phyloP scores from a whole-genome alignment of 2,797 vertebrate species.

The Brotula barbata region DNA sequence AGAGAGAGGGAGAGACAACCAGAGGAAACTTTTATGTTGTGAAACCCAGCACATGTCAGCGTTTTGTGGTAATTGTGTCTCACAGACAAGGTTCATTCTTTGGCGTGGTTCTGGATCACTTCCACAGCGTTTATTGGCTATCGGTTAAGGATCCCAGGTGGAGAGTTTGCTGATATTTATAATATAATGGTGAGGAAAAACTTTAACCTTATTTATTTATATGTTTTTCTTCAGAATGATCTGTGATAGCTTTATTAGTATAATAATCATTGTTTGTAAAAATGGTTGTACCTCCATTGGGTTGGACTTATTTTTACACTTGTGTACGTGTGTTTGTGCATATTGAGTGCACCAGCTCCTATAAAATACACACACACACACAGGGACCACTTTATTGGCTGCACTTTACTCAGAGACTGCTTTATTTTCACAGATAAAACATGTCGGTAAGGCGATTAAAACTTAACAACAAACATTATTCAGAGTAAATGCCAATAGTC shows the following conservation, averaged over 20 bases:
- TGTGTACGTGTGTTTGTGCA: neutral
- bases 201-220: neutral
- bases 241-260: neutral
- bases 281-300: too few relatives aligned
- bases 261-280: neutral
- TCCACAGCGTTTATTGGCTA: neutral
- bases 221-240: neutral
- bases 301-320: neutral
- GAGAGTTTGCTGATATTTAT: neutral
- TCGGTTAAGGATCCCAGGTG: neutral
- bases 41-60: conserved; percentile 11
- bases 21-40: conserved; percentile 16
- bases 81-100: neutral
- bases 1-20: conserved; percentile 4
- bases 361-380: conserved; percentile 5
- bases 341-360: neutral
- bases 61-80: neutral
- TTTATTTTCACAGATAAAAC: conserved; percentile 11
- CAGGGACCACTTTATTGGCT: conserved; percentile 8
- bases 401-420: neutral
- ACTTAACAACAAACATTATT: conserved; percentile 11
- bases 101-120: neutral
- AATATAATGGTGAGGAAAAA: neutral
- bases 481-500: neutral
- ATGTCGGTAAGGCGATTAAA: conserved; percentile 16